Base-by-base conservation (phyloP, 2,888 invertebrate species). In the Brassicogethes aeneus region DNA sequence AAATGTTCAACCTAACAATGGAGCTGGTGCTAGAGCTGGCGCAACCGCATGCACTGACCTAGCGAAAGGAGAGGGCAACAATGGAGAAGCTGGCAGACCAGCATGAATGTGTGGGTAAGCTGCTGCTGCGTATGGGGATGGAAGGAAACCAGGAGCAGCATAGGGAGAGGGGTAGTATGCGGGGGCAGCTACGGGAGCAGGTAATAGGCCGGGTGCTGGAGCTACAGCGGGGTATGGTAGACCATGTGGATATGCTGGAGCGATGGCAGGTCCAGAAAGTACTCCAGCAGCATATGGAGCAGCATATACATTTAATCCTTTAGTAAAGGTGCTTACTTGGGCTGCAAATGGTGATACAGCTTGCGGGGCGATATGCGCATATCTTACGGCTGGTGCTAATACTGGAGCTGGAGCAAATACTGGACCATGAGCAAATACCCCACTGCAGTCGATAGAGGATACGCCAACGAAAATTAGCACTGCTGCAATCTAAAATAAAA, bases 321-420 rank as follows among this genome's bases (percentile, higher is more conserved):
- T 49, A 55, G 37, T 71, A 45, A 72, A 71, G 7, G 77, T 70
- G 61, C 70, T 79, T 42, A 77, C 65, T 61, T 79, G 77, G 2
- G 77, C 72, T 2, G 78, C 77, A 51, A 74, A 77, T 2, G 80
- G 80, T 36, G 77, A 73, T 33, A 79, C 69, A 50, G 78, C 79
- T 48, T 77, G 77, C 0, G 80, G 80, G 15, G 79, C 70, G 12
- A 76, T 73, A 52, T 73, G 41, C 68, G 66, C 52, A 29, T 70
- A 70, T 17, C 54, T 42, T 3, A 56, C 8, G 10, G 47, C 43
- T 12, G 42, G 47, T 3, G 45, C 44, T 32, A 43, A 37, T 5
- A 33, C 36, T 3, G 40, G 35, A 7, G 44, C 45, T 13, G 40
- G 36, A 15, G 41, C 44, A 17, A 41, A 41, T 13, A 33, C n/a